Percentiles rank a stretch among this genome's conserved stretches.
Evolutionary conservation across 1,140 invertebrate genomes (phyloP).

Genomic region (Lordiphosa collinella): DNA sequence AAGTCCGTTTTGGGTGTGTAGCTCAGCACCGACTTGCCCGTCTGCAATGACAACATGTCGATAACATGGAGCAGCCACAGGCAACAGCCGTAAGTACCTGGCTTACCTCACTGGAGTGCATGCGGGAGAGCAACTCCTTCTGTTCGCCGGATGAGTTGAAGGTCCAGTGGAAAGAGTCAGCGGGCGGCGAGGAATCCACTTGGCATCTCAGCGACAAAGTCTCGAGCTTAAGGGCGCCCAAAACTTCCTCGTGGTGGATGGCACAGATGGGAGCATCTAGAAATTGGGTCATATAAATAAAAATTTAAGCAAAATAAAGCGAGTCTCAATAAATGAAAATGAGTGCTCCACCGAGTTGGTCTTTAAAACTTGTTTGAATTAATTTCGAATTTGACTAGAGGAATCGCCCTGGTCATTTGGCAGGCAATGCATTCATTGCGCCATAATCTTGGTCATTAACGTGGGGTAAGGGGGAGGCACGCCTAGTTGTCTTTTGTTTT

Average conservation of each 20-base stretch:
- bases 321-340: conserved; percentile 10
- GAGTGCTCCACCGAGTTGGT: neutral
- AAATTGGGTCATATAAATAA: conserved; percentile 13
- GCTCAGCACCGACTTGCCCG: conserved; percentile 86
- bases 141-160: conserved; percentile 93
- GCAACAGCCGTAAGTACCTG: conserved; percentile 4
- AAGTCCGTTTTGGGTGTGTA: conserved; percentile 92
- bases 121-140: conserved; percentile 85
- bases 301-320: conserved; percentile 53
- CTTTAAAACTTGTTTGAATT: conserved; percentile 57
- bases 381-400: conserved; percentile 45
- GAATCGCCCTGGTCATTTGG: conserved; percentile 44
- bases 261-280: conserved; percentile 90
- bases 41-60: conserved; percentile 39
- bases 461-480: conserved; percentile 22
- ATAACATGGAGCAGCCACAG: conserved; percentile 11
- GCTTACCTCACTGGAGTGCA: conserved; percentile 82
- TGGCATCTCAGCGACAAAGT: conserved; percentile 90
- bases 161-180: conserved; percentile 91
- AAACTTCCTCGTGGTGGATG: conserved; percentile 86
- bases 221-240: conserved; percentile 91
- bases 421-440: conserved; percentile 73
- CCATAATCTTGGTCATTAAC: conserved; percentile 76
- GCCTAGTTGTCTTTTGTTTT: conserved; percentile 44
- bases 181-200: conserved; percentile 91